Base-by-base conservation (phyloP, 1,140 invertebrate genomes). In the Halotydeus destructor region DNA sequence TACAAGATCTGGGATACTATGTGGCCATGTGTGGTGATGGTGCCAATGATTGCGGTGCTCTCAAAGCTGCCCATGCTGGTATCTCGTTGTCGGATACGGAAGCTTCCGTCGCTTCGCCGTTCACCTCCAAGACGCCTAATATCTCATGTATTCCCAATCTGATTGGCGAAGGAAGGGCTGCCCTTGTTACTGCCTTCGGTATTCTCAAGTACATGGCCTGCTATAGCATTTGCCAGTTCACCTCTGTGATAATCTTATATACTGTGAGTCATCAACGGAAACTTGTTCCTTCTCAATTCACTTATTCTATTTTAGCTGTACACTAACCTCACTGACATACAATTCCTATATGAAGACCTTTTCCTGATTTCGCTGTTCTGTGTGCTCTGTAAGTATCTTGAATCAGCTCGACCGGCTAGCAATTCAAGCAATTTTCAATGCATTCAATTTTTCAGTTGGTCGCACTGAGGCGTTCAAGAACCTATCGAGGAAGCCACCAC, bases 181-280 rank as follows among this genome's bases (percentile, higher is more conserved):
- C 93, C 1, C 61, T 99, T 11, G 76, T 85, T 9, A 98, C 93
- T 1, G 88, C 82, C 16, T 94, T 97, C 63, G 83, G 85, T 3
- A 78, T 94, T 33, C 97, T 98, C 60, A 97, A 97, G 57, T 94
- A 89, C 60, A 96, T 94, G 86, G 85, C 86, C 22, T 73, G 78
- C 32, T 96, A 96, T 60, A 84, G 78, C 33, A 63, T 94, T 3
- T 89, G 81, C 26, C 86, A 96, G 61, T 96, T 94, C 59, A 70
- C 83, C 42, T 83, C 84, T 11, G 80, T 93, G 19, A 74, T 93
- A 54, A 74, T 93, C 31, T 66, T 94, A 0, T 94, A 96, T 58
- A 65, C 61, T 41, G 68, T 75, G 56, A 61, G 58, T 59, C 23
- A 8, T 6, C 2, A 6, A 45, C 11, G 5, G 41, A 9, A 27